A percentile compares a stretch with the other conserved stretches of the same genome.
Evolutionary conservation across 2,797 vertebrate genomes (phyloP).

Genomic region (Cynodonichthys magdalenae): DNA sequence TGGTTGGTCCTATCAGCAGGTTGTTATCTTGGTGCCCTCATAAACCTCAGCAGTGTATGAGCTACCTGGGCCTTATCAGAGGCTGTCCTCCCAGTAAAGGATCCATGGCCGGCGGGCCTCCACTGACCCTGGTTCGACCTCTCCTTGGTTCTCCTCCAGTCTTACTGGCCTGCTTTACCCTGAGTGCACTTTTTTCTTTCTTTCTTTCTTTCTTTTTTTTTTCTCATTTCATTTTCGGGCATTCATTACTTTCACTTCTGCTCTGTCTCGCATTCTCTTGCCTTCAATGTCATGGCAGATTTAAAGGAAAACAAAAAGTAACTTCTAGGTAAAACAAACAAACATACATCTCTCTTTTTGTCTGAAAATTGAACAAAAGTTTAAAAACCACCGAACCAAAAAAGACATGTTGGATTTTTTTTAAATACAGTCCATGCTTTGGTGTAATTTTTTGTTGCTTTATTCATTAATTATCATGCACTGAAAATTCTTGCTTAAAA

Average conservation of each 20-base stretch:
- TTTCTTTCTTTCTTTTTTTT: not conserved
- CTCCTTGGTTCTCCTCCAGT: constrained; percentile 63
- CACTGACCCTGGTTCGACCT: constrained; percentile 69
- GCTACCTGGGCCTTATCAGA: constrained; percentile 77
- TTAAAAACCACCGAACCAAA: too few species aligned
- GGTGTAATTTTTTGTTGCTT: too few species aligned
- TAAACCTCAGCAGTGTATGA: constrained; percentile 71
- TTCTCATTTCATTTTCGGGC: constrained; percentile 9
- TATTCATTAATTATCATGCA: not conserved
- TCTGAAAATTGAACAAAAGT: not conserved
- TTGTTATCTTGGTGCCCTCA: constrained; percentile 77
- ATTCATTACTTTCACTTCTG: constrained; percentile 25
- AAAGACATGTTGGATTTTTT: too few species aligned
- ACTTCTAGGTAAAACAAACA: constrained; percentile 7
- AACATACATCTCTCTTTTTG: not conserved
- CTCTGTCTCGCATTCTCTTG: constrained; percentile 13
- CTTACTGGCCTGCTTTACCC: constrained; percentile 46
- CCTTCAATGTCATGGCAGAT: constrained; percentile 5
- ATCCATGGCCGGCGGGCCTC: constrained; percentile 74
- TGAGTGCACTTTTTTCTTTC: constrained; percentile 12
- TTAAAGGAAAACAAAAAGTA: constrained; percentile 8
- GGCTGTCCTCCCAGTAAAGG: constrained; percentile 71
- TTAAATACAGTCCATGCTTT: too few species aligned
- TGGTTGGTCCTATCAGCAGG: constrained; percentile 71
- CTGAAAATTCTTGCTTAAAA: not conserved